Percentiles rank a stretch among this genome's conserved stretches.
Evolutionary conservation across 2,888 invertebrate genomes (phyloP).

Genomic region (Cosmia pyralina): DNA sequence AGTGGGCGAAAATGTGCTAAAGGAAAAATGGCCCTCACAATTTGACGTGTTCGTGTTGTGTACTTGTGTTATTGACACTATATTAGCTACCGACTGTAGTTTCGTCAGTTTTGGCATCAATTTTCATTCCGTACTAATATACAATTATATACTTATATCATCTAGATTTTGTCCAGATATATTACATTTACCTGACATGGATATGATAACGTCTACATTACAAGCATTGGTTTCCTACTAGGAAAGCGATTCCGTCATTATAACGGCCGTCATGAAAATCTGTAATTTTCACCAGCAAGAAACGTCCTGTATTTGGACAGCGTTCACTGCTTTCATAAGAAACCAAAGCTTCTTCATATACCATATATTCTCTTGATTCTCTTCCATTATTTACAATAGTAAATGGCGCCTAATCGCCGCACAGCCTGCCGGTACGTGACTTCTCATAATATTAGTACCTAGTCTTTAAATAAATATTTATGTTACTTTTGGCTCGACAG

Average conservation of each 20-base stretch:
- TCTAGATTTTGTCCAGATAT: too few relatives aligned
- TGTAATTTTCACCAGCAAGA: neutral
- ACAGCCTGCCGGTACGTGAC: slow-evolving; percentile 38
- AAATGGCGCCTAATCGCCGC: slow-evolving; percentile 27
- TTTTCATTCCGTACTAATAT: neutral
- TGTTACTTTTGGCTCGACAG: slow-evolving; percentile 32
- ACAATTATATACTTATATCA: neutral
- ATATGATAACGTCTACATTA: neutral
- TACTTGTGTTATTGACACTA: neutral
- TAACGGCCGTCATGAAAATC: neutral
- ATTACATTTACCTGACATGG: too few relatives aligned
- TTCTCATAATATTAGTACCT: slow-evolving; percentile 21
- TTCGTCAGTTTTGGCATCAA: neutral
- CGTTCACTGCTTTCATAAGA: neutral
- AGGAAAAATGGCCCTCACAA: neutral
- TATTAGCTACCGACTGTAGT: neutral
- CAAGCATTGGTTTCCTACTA: neutral
- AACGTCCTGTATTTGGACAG: neutral
- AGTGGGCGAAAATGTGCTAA: neutral
- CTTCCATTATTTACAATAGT: slow-evolving; percentile 14
- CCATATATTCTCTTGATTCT: slow-evolving; percentile 12
- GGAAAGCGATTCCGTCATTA: neutral
- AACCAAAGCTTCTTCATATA: neutral
- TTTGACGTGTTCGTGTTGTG: neutral
- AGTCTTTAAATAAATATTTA: slow-evolving; percentile 49